phyloP scores from a whole-genome alignment of 1,140 invertebrate genomes.

The Ceratina japonica region DNA sequence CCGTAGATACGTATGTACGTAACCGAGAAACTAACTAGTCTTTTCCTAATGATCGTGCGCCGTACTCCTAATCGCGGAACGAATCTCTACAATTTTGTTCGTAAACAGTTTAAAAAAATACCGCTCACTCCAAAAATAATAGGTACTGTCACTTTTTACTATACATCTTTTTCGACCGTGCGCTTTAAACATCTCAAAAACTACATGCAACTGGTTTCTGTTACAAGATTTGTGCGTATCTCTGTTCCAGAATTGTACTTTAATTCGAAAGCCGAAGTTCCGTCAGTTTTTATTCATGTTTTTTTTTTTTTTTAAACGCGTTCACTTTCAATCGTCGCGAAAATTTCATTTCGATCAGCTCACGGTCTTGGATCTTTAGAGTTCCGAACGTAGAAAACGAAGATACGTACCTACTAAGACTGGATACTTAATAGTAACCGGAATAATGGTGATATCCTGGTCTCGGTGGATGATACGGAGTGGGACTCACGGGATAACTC shows the following conservation, averaged over 20 bases:
- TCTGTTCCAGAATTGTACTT: conserved; percentile 38
- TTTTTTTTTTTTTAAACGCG: not conserved
- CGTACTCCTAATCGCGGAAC: conserved; percentile 31
- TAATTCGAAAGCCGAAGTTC: conserved; percentile 18
- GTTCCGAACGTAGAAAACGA: not conserved
- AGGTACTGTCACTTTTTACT: conserved; percentile 31
- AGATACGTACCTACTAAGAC: not conserved
- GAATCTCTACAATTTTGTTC: conserved; percentile 47
- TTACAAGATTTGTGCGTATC: conserved; percentile 36
- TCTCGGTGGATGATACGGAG: conserved; percentile 75
- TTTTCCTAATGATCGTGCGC: conserved; percentile 17
- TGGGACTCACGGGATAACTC: conserved; percentile 74
- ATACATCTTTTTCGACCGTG: conserved; percentile 30
- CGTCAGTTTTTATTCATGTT: no score
- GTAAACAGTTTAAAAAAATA: conserved; percentile 61
- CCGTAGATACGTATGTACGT: conserved; percentile 48
- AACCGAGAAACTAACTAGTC: conserved; percentile 38
- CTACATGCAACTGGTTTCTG: conserved; percentile 17
- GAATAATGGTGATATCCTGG: conserved; percentile 77
- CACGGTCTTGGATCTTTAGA: not conserved
- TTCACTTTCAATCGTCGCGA: no score
- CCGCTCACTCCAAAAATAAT: conserved; percentile 50
- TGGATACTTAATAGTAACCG: conserved; percentile 72
- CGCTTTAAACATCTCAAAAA: conserved; percentile 24
- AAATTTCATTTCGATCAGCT: not conserved